Evolutionary conservation across 92 coral and sea anemone genomes (phyloP), one percentile per base, ranked within the genome.

Genomic region (Zoanthus gigantus): DNA sequence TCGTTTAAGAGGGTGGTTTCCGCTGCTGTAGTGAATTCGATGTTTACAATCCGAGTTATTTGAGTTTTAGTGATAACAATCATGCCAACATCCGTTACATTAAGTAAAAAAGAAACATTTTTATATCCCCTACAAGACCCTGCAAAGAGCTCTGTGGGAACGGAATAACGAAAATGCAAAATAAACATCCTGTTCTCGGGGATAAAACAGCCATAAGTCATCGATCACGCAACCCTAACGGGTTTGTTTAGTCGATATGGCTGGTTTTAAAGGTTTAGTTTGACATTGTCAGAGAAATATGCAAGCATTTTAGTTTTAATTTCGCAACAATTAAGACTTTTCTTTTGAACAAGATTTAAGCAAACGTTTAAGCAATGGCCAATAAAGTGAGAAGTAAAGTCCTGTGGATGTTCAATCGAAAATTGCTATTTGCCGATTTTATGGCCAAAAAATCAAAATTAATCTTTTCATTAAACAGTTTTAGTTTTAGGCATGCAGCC

Each of bases 161-260:
- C 57, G 57, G 85, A 61, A 79, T 56, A 79, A 45, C 45, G 17
- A 37, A 63, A 10, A 80, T 13, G 48, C 57, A 65, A 23, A 10
- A 30, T 81, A 37, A 81, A 46, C 12, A 44, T 28, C 74, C 85
- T 34, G 54, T 65, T 45, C 58, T 80, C 71, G 31, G 47, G 73
- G 44, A 11, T 7, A 61, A 14, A 52, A 18, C 37, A 2, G 16
- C 14, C 9, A 46, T 61, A 81, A 23, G 28, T 81, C n/a, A 23
- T 37, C 46, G 45, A 81, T 81, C 85, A 81, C 85, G 85, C 85
- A 66, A 81, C 14, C 63, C 1, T 12, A 81, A 67, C 14, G 17
- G 8, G 58, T 50, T 18, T 7, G 32, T 56, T 58, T 79, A 32
- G 10, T 54, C 30, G 9, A 31, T 16, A 57, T 23, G 16, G 15